A percentile compares a stretch with the other conserved stretches of the same genome.
Evolutionary conservation across 2,113 vertebrate genomes (phyloP).

Genomic region (Centropus unirufus): DNA sequence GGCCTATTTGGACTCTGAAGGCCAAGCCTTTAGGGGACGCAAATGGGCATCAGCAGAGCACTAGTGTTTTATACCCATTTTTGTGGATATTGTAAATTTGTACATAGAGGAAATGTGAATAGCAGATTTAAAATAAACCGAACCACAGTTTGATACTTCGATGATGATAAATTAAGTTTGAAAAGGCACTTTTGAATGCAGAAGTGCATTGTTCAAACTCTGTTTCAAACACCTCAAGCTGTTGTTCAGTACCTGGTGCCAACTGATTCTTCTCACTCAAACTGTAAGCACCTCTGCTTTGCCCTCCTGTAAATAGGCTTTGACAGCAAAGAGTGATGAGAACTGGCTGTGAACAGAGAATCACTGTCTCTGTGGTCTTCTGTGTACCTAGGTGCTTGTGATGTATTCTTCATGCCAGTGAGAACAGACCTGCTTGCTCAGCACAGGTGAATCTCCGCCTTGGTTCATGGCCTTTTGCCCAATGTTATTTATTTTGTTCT

Average conservation of each 20-base stretch:
- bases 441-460: neutral
- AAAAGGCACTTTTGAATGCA: neutral
- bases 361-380: neutral
- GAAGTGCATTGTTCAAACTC: neutral
- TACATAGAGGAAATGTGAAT: neutral
- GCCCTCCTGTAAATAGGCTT: slow-evolving; percentile 37
- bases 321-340: neutral
- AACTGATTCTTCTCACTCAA: neutral
- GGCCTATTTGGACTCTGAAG: neutral
- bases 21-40: accelerated
- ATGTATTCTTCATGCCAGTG: neutral
- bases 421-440: slow-evolving; percentile 12
- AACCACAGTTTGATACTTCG: neutral
- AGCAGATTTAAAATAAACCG: neutral
- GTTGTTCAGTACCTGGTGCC: neutral
- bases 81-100: neutral
- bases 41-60: neutral
- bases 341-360: neutral
- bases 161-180: neutral
- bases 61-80: neutral
- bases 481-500: slow-evolving; percentile 62
- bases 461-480: slow-evolving; percentile 38
- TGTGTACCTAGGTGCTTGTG: slow-evolving; percentile 5
- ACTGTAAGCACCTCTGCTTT: neutral
- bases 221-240: neutral